These are phyloP conservation scores for Tinamus guttatus DNA, from an alignment of 2,113 vertebrate genomes.

Conservation along the genomic window DNA sequence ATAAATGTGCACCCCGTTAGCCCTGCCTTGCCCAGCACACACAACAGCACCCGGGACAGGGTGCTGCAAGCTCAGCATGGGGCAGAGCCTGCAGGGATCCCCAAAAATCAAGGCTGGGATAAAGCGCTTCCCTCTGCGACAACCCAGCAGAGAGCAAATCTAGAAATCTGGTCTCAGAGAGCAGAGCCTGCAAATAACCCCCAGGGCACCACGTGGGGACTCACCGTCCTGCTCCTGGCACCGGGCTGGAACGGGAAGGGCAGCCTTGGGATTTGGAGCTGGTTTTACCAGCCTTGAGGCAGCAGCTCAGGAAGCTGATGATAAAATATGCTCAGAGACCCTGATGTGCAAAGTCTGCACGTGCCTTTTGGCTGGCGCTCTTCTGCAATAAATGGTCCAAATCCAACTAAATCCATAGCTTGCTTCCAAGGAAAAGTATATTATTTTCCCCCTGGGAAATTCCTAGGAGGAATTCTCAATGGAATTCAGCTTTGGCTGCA, in stretches of 20 bases:
- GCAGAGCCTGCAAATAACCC: neutral
- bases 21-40: accelerated
- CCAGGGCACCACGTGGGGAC: neutral
- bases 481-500: neutral
- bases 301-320: neutral
- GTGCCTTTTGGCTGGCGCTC: neutral
- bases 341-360: neutral
- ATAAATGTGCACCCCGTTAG: neutral
- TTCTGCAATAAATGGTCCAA: neutral
- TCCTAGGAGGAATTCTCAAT: neutral
- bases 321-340: neutral
- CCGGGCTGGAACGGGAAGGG: neutral
- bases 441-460: neutral
- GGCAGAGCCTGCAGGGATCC: neutral
- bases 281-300: neutral
- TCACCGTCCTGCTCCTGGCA: neutral
- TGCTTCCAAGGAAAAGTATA: neutral
- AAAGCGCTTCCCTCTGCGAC: accelerated
- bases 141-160: neutral
- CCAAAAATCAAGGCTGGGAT: neutral
- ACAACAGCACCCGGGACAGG: neutral
- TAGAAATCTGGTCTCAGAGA: neutral
- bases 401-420: neutral
- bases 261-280: neutral
- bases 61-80: neutral